A percentile compares a stretch with the other conserved stretches of the same genome.
phyloP scores from a whole-genome alignment of 2,113 vertebrate species.

The Melanocharis versteri region DNA sequence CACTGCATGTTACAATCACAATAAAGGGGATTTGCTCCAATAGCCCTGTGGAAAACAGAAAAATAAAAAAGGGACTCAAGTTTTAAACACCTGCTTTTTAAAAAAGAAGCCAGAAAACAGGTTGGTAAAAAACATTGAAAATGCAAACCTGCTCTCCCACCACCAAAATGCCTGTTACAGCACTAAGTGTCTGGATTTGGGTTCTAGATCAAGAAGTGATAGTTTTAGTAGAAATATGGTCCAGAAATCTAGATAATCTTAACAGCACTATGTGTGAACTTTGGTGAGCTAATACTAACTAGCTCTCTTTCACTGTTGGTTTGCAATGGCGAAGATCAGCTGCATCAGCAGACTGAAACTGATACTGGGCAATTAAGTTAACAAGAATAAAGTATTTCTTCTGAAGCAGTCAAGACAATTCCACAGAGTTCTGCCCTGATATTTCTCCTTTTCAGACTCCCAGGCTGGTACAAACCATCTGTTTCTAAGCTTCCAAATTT shows the following conservation, averaged over 20 bases:
- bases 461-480: slow-evolving; percentile 20
- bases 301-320: background rate
- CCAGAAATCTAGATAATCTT: background rate
- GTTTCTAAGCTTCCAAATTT: slow-evolving; percentile 24
- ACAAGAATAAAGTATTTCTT: background rate
- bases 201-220: background rate
- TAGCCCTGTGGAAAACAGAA: slow-evolving; percentile 78
- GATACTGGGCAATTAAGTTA: background rate
- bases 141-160: background rate
- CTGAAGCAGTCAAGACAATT: background rate
- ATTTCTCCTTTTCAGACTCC: background rate
- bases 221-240: background rate
- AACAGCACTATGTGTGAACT: background rate
- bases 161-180: background rate
- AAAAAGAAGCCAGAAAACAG: background rate
- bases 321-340: background rate
- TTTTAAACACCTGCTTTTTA: background rate
- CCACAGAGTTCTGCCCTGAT: background rate
- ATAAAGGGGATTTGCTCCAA: slow-evolving; percentile 95
- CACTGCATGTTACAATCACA: slow-evolving; percentile 99
- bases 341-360: background rate
- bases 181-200: background rate
- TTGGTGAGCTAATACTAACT: background rate
- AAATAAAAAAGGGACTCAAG: background rate
- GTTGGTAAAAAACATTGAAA: background rate